Evolutionary conservation across 2,888 invertebrate species (phyloP).

Genomic region (Aphidoletes aphidimyza): DNA sequence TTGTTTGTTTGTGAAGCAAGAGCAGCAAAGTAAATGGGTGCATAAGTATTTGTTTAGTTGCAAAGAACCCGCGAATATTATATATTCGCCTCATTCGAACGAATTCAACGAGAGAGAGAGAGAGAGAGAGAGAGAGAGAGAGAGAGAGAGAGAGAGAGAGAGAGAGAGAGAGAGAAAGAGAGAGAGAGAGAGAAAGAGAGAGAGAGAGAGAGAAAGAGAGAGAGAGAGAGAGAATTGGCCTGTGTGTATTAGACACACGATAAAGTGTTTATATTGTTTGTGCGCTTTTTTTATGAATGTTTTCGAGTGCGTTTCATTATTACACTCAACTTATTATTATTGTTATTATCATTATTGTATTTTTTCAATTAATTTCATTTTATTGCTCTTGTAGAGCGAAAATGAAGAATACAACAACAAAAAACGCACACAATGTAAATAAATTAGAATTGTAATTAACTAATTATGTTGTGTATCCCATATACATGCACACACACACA

Average conservation of each 20-base stretch:
- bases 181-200: too few species aligned
- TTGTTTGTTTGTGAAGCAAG: conserved; percentile 26
- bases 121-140: too few species aligned
- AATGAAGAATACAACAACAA: too few species aligned
- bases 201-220: too few species aligned
- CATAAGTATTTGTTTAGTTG: conserved; percentile 1
- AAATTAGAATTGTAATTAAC: conserved; percentile 51
- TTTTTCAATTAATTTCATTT: conserved; percentile 44
- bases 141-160: too few species aligned
- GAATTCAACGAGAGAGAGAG: too few species aligned
- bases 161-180: too few species aligned
- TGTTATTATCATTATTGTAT: conserved; percentile 39
- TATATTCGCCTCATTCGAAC: background rate
- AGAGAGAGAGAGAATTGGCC: too few species aligned
- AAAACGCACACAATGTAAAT: conserved; percentile 40
- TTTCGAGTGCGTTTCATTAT: conserved; percentile 1
- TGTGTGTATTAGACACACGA: background rate
- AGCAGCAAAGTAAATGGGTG: background rate
- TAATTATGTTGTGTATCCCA: conserved; percentile 39
- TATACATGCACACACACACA: too few species aligned
- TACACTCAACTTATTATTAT: conserved; percentile 23
- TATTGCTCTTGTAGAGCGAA: conserved; percentile 2
- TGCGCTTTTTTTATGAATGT: conserved; percentile 40
- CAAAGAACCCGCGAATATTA: conserved; percentile 51
- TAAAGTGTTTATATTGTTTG: conserved; percentile 48